Conservation (phyloP, 2,113 vertebrate species). For the Trogon melanurus region DNA sequence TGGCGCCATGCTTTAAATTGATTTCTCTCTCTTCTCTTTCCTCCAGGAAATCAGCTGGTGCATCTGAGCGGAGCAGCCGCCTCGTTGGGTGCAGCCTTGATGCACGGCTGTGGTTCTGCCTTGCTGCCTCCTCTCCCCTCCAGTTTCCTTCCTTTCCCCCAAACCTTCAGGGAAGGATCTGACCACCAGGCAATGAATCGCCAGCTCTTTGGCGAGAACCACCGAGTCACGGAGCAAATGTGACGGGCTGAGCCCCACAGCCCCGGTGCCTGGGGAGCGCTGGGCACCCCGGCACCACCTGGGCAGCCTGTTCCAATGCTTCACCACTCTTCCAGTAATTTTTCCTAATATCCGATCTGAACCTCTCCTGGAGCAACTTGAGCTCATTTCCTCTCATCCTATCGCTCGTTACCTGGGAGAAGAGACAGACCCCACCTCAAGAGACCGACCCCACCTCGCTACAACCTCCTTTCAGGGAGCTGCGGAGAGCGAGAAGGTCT, state of each 20-base stretch:
- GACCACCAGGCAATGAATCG: not conserved
- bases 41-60: not conserved
- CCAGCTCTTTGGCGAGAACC: not conserved
- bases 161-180: not conserved
- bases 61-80: rapidly evolving
- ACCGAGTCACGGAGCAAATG: not conserved
- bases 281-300: not conserved
- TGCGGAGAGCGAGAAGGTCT: too few species aligned
- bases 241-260: not conserved
- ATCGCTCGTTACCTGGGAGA: too few species aligned
- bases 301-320: not conserved
- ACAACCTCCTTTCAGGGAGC: too few species aligned
- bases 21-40: not conserved
- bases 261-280: rapidly evolving
- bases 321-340: too few species aligned
- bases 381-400: too few species aligned
- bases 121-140: not conserved
- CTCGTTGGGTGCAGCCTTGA: rapidly evolving
- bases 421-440: too few species aligned
- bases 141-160: not conserved
- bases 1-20: not conserved
- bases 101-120: not conserved
- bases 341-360: too few species aligned
- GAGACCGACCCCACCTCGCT: too few species aligned
- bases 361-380: too few species aligned